Conservation (phyloP, 92 coral and sea anemone genomes). For the Epizoanthus ramosus region DNA sequence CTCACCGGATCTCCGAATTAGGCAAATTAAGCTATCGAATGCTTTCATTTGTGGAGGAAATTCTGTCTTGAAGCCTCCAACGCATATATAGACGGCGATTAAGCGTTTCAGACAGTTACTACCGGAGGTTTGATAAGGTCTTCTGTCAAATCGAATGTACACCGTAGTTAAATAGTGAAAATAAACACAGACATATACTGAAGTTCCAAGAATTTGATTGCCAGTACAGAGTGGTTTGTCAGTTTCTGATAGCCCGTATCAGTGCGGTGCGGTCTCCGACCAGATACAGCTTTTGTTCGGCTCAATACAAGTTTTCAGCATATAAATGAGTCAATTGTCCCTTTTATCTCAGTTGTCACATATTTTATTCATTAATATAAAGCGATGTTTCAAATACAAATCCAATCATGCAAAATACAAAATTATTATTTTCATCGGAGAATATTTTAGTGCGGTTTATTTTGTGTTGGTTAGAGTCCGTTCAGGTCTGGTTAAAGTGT, state of each 20-base stretch:
- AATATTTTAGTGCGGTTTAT: neutral
- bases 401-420: neutral
- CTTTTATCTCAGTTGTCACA: neutral
- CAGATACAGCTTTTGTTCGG: neutral
- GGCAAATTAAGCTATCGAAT: neutral
- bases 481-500: neutral
- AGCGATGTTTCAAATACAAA: neutral
- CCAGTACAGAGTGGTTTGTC: neutral
- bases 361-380: neutral
- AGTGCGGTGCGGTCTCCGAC: neutral
- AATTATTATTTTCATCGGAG: neutral
- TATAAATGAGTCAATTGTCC: neutral
- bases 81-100: neutral
- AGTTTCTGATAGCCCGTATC: no score
- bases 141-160: neutral
- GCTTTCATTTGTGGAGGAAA: neutral
- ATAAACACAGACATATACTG: neutral
- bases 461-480: neutral
- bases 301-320: neutral
- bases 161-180: neutral
- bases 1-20: neutral
- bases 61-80: neutral
- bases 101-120: neutral
- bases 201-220: neutral
- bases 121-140: neutral